Evolutionary conservation across 2,113 vertebrate genomes (phyloP), one percentile per base, ranked within the genome.

Genomic region (Gnathonemus longibarbis): DNA sequence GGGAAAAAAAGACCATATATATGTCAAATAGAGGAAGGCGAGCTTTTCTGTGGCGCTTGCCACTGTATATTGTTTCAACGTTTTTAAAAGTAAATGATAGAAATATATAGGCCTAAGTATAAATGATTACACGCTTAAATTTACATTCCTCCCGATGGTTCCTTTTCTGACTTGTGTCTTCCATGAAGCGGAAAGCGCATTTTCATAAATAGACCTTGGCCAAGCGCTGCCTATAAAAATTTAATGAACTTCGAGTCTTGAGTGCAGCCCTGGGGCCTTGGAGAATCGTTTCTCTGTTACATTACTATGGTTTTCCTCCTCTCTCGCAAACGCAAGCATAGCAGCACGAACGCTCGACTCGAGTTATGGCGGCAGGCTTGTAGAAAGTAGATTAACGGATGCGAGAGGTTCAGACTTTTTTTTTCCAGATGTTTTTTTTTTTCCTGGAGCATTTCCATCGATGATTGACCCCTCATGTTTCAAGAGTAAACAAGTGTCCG

Each of bases 141-240:
- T 88, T 91, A 92, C 92, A 92, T 88, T 91, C 91, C 91, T 92
- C 88, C 89, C 91, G 93, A 93, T 93, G 95, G 94, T 95, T 95
- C 93, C 91, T 93, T 93, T 92, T 92, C 92, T 93, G 94, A 92
- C 94, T 95, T 93, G 94, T 96, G 95, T 96, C 96, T 96, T 96
- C 96, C 96, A 94, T 91, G 96, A 95, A 96, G 97, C 95, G 94
- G 96, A 96, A 97, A 97, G 95, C 96, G 93, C 97, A 98, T 98
- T 98, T 98, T 98, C 97, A 98, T 98, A 98, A 98, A 97, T 97
- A 98, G 97, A 97, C 97, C 97, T 97, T 98, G 97, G 96, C 97
- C 96, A 95, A 96, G 97, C 96, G 95, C 96, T 96, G 97, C 91
- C 91, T 91, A 98, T 98, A 95, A 98, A 98, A 97, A 93, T 97